These are phyloP conservation scores for Actinia equina DNA, from an alignment of 64 coral and sea anemone species.

Conservation along the genomic window DNA sequence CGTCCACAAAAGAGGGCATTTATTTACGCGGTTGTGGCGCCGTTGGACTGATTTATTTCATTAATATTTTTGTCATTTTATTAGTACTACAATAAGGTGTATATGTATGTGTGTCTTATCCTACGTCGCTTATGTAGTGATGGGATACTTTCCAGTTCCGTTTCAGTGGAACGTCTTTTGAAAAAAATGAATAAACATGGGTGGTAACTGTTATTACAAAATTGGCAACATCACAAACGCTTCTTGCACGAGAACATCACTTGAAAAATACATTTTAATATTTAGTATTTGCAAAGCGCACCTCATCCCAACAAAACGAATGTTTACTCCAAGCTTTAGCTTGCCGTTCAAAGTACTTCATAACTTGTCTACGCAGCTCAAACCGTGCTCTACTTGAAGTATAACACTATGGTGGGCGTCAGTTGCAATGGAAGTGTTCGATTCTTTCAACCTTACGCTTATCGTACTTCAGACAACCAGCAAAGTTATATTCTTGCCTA, in stretches of 20 bases:
- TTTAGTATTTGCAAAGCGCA: conserved; percentile 46
- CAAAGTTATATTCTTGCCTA: conserved; percentile 21
- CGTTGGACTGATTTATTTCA: conserved; percentile 59
- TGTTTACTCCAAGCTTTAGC: conserved; percentile 28
- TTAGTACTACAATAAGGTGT: conserved; percentile 50
- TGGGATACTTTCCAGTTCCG: neutral
- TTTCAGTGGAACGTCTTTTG: conserved; percentile 29
- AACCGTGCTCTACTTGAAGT: neutral
- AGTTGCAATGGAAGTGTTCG: neutral
- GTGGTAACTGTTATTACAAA: neutral
- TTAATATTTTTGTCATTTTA: conserved; percentile 74
- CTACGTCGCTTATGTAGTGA: neutral
- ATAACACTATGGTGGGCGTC: neutral
- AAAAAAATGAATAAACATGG: neutral
- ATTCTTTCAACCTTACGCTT: neutral
- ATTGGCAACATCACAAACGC: conserved; percentile 30
- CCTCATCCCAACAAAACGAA: conserved; percentile 46
- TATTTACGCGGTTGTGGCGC: conserved; percentile 59
- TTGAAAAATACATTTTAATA: conserved; percentile 42
- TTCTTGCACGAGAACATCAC: neutral
- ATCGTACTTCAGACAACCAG: neutral
- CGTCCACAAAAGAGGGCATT: conserved; percentile 51
- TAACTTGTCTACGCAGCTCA: neutral
- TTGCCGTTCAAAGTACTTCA: conserved; percentile 17
- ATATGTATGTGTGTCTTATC: neutral